phyloP scores from a whole-genome alignment of 2,888 invertebrate species.

The Girardia tigrina region DNA sequence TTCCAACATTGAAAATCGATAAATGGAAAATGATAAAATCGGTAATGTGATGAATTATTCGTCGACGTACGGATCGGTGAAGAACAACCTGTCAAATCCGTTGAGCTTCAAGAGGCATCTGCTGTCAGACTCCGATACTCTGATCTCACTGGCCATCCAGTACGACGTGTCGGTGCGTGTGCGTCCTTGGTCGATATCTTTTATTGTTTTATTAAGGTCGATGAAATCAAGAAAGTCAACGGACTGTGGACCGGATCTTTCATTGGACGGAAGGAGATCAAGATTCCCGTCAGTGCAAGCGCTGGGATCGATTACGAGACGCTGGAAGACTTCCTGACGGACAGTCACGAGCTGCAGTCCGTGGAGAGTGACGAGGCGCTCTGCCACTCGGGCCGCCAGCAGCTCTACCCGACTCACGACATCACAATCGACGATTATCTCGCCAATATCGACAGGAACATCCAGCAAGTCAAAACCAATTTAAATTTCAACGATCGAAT shows the following conservation, averaged over 20 bases:
- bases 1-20: too few species aligned
- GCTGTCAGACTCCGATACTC: neutral
- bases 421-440: neutral
- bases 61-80: neutral
- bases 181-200: too few species aligned
- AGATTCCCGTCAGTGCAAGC: neutral
- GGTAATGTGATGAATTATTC: neutral
- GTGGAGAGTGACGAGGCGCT: neutral
- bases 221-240: neutral
- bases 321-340: neutral
- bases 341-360: neutral
- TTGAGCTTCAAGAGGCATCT: neutral
- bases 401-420: neutral
- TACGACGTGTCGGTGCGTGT: neutral
- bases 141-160: neutral
- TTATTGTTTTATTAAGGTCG: neutral
- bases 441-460: neutral
- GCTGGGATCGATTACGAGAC: neutral
- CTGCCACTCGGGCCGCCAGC: neutral
- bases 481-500: neutral
- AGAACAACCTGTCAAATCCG: neutral
- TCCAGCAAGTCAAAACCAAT: neutral
- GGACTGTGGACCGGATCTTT: neutral
- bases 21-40: slow-evolving; percentile 12
- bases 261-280: neutral